A percentile compares a stretch with the other conserved stretches of the same genome.
These are phyloP conservation scores for Mesitornis unicolor DNA, from an alignment of 2,113 vertebrate species.

Conservation along the genomic window DNA sequence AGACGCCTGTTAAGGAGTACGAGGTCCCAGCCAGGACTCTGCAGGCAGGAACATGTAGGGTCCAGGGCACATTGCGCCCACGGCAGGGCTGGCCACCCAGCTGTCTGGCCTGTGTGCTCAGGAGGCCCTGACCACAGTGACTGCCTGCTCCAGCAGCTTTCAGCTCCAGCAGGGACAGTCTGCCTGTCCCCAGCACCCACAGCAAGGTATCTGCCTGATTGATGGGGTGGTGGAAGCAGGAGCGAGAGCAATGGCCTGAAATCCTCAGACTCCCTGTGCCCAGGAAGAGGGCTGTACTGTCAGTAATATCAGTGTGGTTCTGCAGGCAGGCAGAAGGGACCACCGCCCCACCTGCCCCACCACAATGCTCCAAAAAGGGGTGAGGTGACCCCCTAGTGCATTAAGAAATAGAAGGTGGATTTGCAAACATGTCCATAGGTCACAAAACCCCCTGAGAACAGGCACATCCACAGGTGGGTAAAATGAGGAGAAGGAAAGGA, in stretches of 20 bases:
- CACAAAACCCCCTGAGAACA: neutral
- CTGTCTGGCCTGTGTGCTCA: neutral
- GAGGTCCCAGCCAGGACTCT: neutral
- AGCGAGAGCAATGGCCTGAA: neutral
- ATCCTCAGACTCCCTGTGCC: neutral
- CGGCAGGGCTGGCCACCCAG: rapidly evolving
- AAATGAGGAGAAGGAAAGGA: neutral
- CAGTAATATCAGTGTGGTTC: neutral
- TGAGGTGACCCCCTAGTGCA: neutral
- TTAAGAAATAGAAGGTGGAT: neutral
- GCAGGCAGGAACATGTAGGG: neutral
- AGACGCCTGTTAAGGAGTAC: neutral
- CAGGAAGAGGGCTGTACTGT: neutral
- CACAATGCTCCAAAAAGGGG: neutral
- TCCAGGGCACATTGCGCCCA: rapidly evolving
- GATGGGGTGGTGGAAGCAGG: neutral
- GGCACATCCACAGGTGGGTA: neutral
- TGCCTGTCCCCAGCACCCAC: neutral
- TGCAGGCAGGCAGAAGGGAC: neutral
- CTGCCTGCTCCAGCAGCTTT: neutral
- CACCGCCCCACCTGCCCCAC: neutral
- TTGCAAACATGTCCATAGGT: neutral
- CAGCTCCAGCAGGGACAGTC: neutral
- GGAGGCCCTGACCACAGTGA: neutral
- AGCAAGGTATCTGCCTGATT: neutral